A percentile compares a stretch with the other conserved stretches of the same genome.
These are phyloP conservation scores for Lordiphosa collinella DNA, from an alignment of 1,140 invertebrate genomes.

Conservation along the genomic window DNA sequence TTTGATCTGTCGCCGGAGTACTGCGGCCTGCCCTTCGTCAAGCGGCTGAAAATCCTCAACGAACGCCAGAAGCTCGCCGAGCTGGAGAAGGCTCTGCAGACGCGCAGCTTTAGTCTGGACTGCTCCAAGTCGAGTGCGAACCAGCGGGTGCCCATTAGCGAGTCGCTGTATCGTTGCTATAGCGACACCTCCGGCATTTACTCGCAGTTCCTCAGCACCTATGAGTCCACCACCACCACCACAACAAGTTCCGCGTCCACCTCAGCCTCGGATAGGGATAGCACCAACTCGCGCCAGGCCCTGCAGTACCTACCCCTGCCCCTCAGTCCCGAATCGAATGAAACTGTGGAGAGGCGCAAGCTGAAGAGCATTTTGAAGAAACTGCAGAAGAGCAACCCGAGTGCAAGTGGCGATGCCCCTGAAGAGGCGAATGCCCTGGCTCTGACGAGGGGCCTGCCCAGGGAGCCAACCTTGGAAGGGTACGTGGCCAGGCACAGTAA, in stretches of 20 bases:
- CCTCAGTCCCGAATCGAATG: conserved; percentile 87
- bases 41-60: conserved; percentile 92
- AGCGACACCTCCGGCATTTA: conserved; percentile 81
- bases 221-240: conserved; percentile 61
- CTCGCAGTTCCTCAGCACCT: conserved; percentile 67
- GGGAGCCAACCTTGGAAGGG: conserved; percentile 89
- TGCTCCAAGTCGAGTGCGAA: conserved; percentile 84
- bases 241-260: conserved; percentile 53
- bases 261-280: conserved; percentile 52
- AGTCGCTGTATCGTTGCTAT: conserved; percentile 84
- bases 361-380: conserved; percentile 93
- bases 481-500: conserved; percentile 92
- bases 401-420: conserved; percentile 79
- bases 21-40: conserved; percentile 91
- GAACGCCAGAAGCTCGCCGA: conserved; percentile 92
- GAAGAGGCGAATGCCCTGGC: conserved; percentile 81
- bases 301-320: conserved; percentile 78
- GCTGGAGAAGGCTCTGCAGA: conserved; percentile 86
- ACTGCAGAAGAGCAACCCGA: conserved; percentile 78
- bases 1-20: conserved; percentile 94
- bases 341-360: conserved; percentile 89
- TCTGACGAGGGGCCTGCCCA: conserved; percentile 42
- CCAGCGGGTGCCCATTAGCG: conserved; percentile 81
- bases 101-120: conserved; percentile 89
- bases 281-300: conserved; percentile 54